Percentiles rank a stretch among this genome's conserved stretches.
These are phyloP conservation scores for Sprattus sprattus DNA, from an alignment of 2,113 vertebrate genomes.

Conservation along the genomic window DNA sequence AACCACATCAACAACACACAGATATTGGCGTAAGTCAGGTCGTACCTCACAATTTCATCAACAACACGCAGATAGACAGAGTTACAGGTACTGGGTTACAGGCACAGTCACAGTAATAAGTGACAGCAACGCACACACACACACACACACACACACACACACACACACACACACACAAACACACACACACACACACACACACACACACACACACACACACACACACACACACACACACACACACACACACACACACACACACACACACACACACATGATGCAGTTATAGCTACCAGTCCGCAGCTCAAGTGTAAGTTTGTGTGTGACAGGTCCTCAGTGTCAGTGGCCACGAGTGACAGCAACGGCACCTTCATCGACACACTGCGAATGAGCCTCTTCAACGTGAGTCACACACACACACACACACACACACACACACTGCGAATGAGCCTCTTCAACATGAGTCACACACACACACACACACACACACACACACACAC, in stretches of 20 bases:
- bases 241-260: too few species aligned
- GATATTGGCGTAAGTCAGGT: neutral
- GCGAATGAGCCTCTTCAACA: too few species aligned
- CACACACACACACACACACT: neutral
- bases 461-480: neutral
- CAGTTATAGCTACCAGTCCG: too few species aligned
- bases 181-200: too few species aligned
- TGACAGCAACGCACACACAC: too few species aligned
- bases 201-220: too few species aligned
- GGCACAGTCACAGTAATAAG: too few species aligned
- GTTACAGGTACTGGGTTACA: too few species aligned
- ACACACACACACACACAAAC: too few species aligned
- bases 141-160: too few species aligned
- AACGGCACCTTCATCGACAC: slow-evolving; percentile 75
- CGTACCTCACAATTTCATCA: neutral
- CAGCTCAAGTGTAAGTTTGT: neutral
- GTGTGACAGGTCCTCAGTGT: slow-evolving; percentile 70
- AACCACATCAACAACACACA: neutral
- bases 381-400: slow-evolving; percentile 70
- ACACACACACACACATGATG: too few species aligned
- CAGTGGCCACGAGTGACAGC: slow-evolving; percentile 69
- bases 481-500: neutral
- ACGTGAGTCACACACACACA: slow-evolving; percentile 58
- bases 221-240: too few species aligned
- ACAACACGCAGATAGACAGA: neutral